Base-by-base conservation (phyloP, 2,113 vertebrate genomes). In the Halichoerus grypus region DNA sequence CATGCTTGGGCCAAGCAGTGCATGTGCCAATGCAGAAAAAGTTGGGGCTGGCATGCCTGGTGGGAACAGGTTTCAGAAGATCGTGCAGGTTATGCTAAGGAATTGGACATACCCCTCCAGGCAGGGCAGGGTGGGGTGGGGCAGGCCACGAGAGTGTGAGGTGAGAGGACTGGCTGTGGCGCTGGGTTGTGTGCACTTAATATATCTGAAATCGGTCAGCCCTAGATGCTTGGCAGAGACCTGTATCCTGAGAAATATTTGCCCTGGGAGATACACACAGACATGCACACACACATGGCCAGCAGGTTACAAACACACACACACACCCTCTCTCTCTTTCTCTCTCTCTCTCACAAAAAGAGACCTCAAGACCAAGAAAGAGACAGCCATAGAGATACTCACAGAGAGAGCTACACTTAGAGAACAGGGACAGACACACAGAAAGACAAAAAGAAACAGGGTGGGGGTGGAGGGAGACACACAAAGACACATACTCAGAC, bases 231-330 rank as follows among this genome's bases (percentile, higher is more conserved):
- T 18, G 36, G 16, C 63, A 55, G 31, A 82, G 71, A 59, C 22
- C 21, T 69, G 8, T 7, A 57, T 59, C 49, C 53, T 22, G 18
- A 46, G 53, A 95, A 87, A 65, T 61, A 55, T 63, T 5, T 0
- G 14, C 39, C 61, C 2, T 74, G 69, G 31, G 21, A 93, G 22
- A 57, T 65, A 5, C 16, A 84, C 6, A 14, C 39, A 84, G 31
- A 10, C 10, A 13, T 36, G 3, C 2, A 14, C 5, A 7, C 4
- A 16, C 42, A 46, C 0, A 18, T 15, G 28, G 22, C 39, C 13
- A 80, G 12, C 22, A 3, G 7, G 11, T n/a, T 61, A 28, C 28
- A 67, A 61, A 72, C 1, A 65, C 15, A 46, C 1, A 71, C 8
- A 81, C 15, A 51, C 6, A 39, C 26, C 42, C 53, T 16, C 53